Base-by-base conservation (phyloP, 2,888 invertebrate species). In the Germaria angustata region DNA sequence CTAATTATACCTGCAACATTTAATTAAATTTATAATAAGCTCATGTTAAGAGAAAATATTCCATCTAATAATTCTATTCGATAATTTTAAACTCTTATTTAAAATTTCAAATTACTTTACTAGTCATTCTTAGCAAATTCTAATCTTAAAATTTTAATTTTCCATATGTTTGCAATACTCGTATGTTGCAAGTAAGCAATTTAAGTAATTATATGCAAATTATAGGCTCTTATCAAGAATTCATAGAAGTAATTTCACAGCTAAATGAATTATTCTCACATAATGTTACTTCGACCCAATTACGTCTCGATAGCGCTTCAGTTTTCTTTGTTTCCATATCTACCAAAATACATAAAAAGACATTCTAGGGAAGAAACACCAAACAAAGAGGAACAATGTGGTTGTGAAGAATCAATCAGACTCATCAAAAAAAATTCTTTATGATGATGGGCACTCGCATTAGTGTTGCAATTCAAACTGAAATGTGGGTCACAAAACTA, bases 401-500 rank as follows among this genome's bases (percentile, higher is more conserved):
- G 20, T 24, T 59, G 22, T 53, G 32, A 32, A 32, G 32, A 53
- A 53, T 15, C 53, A 32, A 9, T 8, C 2, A n/a, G 13, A 41
- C 24, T 41, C 39, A 39, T 59, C 13, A n/a, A 24, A 20, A 24
- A 15, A 46, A 6, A 61, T 59, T 41, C 13, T 59, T 61, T 11
- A n/a, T 34, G 22, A 36, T 44, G 20, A 1, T 51, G 15, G 7
- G 34, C 32, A 28, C 20, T 39, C 17, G 39, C 55, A 78, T 49
- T 65, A 46, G 49, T 11, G 59, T 53, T 9, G 51, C 44, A 24
- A 59, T 59, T 79, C 8, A 51, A 59, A 46, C 13, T 46, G 51
- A 57, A 68, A 82, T 71, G 79, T 82, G 66, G 82, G 75, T 75
- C 82, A 82, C 39, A 82, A 66, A 41, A 82, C 71, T 82, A 79